These are phyloP conservation scores for Muraenolepis orangiensis DNA, from an alignment of 2,797 vertebrate species.

Conservation along the genomic window DNA sequence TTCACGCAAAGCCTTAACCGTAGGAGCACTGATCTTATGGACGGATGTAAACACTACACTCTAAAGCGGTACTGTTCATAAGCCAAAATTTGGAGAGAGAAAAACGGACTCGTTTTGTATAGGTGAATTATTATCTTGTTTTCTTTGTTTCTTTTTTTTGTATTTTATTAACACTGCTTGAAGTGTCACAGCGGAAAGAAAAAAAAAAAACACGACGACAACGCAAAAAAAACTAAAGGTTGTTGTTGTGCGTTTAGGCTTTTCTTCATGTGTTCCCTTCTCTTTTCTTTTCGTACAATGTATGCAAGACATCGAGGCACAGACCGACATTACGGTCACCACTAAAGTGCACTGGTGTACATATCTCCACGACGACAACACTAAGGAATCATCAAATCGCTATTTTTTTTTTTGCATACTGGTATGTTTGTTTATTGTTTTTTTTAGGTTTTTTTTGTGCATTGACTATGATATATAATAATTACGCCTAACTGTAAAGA, in stretches of 20 bases:
- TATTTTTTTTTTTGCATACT: constrained; percentile 38
- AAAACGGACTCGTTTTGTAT: constrained; percentile 55
- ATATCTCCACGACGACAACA: constrained; percentile 50
- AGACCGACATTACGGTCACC: constrained; percentile 45
- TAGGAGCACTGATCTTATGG: constrained; percentile 72
- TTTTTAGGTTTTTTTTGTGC: constrained; percentile 32
- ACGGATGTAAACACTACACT: constrained; percentile 69
- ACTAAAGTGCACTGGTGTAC: constrained; percentile 50
- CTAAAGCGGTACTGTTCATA: constrained; percentile 69
- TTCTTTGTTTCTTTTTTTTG: constrained; percentile 59
- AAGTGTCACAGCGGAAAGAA: constrained; percentile 49
- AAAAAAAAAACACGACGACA: constrained; percentile 36
- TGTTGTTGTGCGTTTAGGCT: constrained; percentile 32
- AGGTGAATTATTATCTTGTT: constrained; percentile 38
- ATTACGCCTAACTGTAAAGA: constrained; percentile 36
- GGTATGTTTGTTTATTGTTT: constrained; percentile 21
- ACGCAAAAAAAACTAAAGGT: too few species aligned
- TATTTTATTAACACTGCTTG: constrained; percentile 51
- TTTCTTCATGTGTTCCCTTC: constrained; percentile 34
- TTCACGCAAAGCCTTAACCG: constrained; percentile 62
- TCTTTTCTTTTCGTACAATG: constrained; percentile 18
- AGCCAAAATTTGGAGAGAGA: constrained; percentile 63
- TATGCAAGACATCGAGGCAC: constrained; percentile 57
- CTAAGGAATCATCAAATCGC: constrained; percentile 54
- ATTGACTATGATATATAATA: constrained; percentile 31